Conservation (phyloP, 2,113 vertebrate species). For the Gallinago undulata region DNA sequence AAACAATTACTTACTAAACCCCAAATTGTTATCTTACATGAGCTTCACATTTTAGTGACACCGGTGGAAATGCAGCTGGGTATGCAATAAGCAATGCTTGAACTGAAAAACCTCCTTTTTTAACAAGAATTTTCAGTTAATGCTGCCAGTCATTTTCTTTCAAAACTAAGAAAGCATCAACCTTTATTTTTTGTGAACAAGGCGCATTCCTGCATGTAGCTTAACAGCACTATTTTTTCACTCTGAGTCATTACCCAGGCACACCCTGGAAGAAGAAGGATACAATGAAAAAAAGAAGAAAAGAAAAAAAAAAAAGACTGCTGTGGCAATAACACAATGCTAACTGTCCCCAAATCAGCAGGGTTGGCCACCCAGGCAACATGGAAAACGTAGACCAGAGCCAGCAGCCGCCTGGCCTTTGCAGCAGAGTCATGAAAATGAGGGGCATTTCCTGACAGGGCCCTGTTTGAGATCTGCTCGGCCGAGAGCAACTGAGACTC, state of each 20-base stretch:
- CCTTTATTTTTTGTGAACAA: not conserved
- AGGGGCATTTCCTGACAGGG: not conserved
- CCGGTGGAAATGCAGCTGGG: not conserved
- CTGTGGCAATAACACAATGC: not conserved
- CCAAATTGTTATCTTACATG: not conserved
- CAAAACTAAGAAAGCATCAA: not conserved
- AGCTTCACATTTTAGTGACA: not conserved
- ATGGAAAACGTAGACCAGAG: not conserved
- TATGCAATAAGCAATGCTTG: not conserved
- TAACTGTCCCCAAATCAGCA: not conserved
- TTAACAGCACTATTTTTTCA: constrained; percentile 13
- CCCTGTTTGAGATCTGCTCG: not conserved
- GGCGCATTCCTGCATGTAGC: not conserved
- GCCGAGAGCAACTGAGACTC: not conserved
- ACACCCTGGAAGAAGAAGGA: constrained; percentile 26
- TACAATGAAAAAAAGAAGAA: not conserved
- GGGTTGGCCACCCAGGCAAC: constrained; percentile 15
- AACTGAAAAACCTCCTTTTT: not conserved
- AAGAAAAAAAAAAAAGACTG: not conserved
- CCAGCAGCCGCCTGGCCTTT: not conserved
- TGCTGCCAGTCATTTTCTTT: not conserved
- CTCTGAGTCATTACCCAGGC: constrained; percentile 30
- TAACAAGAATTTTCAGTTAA: not conserved
- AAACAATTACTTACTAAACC: not conserved
- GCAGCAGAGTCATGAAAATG: not conserved